Conservation (phyloP, 2,113 vertebrate species). For the Jaculus jaculus region DNA sequence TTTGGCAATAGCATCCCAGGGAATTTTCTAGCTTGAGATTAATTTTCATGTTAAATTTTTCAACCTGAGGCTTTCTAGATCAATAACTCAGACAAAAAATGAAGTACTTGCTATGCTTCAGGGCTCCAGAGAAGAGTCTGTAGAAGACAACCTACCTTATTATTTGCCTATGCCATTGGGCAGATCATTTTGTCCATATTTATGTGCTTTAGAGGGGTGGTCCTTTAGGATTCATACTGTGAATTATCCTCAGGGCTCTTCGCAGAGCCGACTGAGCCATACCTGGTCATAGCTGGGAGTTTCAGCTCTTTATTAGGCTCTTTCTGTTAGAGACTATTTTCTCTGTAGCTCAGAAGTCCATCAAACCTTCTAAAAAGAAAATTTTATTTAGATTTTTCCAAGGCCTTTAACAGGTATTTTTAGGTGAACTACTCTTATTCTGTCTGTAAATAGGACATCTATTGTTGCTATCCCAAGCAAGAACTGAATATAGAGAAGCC, state of each 20-base stretch:
- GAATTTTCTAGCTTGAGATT: background rate
- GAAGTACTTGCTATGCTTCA: background rate
- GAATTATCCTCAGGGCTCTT: background rate
- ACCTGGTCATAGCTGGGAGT: background rate
- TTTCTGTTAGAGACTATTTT: background rate
- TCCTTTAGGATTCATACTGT: background rate
- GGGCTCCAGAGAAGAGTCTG: background rate
- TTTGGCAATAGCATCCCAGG: background rate
- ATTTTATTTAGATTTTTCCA: constrained; percentile 35
- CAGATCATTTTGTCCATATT: background rate
- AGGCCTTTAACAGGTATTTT: background rate
- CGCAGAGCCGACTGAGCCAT: background rate
- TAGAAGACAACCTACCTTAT: background rate
- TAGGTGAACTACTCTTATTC: constrained; percentile 23
- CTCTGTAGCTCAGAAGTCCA: background rate
- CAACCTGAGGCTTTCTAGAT: background rate
- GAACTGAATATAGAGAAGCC: constrained; percentile 6
- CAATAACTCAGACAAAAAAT: background rate
- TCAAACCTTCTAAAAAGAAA: background rate
- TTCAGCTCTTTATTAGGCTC: background rate
- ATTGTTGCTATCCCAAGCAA: constrained; percentile 7
- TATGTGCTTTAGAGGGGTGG: background rate
- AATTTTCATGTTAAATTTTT: constrained; percentile 12
- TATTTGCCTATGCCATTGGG: background rate
- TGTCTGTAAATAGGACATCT: background rate